Percentiles rank a stretch among this genome's conserved stretches.
Conservation (phyloP, 1,140 invertebrate genomes). For the Pentalonia nigronervosa region DNA sequence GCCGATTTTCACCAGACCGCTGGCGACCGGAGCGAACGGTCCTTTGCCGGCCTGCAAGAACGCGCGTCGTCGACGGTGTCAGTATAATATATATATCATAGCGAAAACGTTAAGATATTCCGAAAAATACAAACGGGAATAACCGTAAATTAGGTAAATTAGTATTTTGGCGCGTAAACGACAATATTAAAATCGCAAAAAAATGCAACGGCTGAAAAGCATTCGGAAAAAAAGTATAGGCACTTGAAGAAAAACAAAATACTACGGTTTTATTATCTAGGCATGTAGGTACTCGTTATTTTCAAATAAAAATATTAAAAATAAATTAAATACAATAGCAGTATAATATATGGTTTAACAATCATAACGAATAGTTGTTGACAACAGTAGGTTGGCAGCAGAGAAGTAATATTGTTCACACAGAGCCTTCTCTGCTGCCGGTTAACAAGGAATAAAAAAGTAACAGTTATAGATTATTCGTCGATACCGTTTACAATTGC, state of each 20-base stretch:
- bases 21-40: slow-evolving; percentile 77
- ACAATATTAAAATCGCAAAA: too few species aligned
- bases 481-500: background rate
- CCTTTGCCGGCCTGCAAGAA: slow-evolving; percentile 72
- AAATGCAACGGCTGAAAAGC: background rate
- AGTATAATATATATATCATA: background rate
- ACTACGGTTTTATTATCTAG: background rate
- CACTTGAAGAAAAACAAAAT: background rate
- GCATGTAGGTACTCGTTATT: background rate
- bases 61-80: background rate
- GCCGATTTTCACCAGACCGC: slow-evolving; percentile 82
- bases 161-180: background rate
- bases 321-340: background rate
- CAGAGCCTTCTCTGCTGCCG: too few species aligned
- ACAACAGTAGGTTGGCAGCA: too few species aligned
- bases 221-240: background rate
- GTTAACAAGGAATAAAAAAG: too few species aligned
- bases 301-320: background rate
- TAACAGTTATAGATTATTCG: background rate
- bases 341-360: background rate
- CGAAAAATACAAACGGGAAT: background rate
- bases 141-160: too few species aligned
- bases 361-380: too few species aligned
- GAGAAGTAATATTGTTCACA: too few species aligned
- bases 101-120: background rate